These are phyloP conservation scores for Sitta carolinensis DNA, from an alignment of 2,797 vertebrate genomes.

Conservation along the genomic window DNA sequence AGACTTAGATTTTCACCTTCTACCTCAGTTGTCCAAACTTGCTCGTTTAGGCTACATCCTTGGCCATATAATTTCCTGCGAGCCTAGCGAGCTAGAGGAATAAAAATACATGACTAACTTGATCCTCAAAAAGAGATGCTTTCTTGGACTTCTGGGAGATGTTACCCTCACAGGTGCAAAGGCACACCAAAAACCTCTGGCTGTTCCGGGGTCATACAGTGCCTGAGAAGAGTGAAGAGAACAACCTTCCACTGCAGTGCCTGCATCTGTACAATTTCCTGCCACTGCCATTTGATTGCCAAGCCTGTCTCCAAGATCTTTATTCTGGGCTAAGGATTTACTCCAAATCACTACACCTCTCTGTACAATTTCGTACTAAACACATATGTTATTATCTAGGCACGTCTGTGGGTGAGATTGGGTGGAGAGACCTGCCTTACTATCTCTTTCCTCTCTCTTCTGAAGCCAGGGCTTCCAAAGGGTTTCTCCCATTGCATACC, in stretches of 20 bases:
- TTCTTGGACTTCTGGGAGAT: not conserved
- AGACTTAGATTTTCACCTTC: not conserved
- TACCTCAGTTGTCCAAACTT: not conserved
- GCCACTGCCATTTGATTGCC: not conserved
- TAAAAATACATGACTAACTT: not conserved
- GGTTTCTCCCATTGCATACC: rapidly evolving
- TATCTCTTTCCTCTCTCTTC: not conserved
- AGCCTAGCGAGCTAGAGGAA: not conserved
- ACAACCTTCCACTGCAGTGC: not conserved
- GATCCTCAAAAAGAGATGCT: not conserved
- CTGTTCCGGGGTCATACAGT: not conserved
- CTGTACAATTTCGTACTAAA: not conserved
- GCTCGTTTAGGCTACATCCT: not conserved
- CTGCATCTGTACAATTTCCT: not conserved
- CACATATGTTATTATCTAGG: rapidly evolving
- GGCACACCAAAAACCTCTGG: not conserved
- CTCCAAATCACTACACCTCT: not conserved
- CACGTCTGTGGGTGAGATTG: not conserved
- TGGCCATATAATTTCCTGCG: not conserved
- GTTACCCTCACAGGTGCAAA: not conserved
- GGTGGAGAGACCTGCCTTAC: not conserved
- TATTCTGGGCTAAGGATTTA: not conserved
- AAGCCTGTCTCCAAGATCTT: not conserved
- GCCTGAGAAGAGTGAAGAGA: not conserved
- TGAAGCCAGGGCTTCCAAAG: not conserved